Percentiles rank a stretch among this genome's conserved stretches.
Conservation (phyloP, 2,888 invertebrate species). For the Furcula furcula region DNA sequence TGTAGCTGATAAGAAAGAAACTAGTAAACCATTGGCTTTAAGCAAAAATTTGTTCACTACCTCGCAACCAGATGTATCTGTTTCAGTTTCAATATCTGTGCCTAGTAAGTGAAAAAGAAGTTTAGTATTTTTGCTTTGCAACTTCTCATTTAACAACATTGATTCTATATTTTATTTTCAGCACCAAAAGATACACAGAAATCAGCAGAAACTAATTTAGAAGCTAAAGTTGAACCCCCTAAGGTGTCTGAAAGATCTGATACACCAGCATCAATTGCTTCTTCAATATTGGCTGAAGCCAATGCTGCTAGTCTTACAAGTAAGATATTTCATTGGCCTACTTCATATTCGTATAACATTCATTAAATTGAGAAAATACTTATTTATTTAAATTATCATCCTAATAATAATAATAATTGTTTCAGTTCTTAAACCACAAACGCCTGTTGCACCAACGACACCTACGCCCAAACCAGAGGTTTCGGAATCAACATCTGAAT, state of each 20-base stretch:
- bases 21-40: constrained; percentile 38
- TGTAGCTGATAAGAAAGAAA: constrained; percentile 36
- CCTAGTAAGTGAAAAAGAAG: constrained; percentile 32
- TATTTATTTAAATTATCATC: neutral
- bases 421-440: constrained; percentile 39
- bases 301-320: constrained; percentile 18
- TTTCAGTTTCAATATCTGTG: constrained; percentile 14
- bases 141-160: too few species aligned
- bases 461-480: constrained; percentile 10
- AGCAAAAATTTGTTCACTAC: too few species aligned
- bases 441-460: constrained; percentile 15
- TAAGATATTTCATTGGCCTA: too few species aligned
- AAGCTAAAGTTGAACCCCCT: constrained; percentile 24
- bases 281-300: constrained; percentile 38
- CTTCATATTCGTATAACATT: neutral
- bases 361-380: too few species aligned
- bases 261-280: constrained; percentile 27
- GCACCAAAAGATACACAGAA: constrained; percentile 14
- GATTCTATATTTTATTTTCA: too few species aligned
- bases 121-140: too few species aligned
- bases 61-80: constrained; percentile 29
- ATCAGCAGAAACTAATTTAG: constrained; percentile 27
- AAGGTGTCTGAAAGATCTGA: constrained; percentile 27
- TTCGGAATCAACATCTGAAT: constrained; percentile 10
- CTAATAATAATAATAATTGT: constrained; percentile 6